Conservation (phyloP, 2,888 invertebrate genomes). For the Notodonta ziczac region DNA sequence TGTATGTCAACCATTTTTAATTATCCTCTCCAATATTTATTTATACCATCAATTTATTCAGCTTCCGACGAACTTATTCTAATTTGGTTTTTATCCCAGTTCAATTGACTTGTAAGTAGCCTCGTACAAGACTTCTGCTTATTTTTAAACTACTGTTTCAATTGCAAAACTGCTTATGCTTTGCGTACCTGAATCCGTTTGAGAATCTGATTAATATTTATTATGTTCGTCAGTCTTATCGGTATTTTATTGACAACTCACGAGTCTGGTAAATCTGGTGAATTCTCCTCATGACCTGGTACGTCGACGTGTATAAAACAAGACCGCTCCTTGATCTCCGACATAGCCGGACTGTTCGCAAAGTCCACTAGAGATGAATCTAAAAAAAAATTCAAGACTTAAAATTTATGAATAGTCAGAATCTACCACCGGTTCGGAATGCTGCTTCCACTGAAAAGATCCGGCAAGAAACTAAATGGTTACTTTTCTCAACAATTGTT, state of each 20-base stretch:
- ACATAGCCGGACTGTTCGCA: slow-evolving; percentile 92
- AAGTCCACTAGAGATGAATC: slow-evolving; percentile 93
- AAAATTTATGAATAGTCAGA: no score
- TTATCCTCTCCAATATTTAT: no score
- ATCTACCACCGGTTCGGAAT: no score
- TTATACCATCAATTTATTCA: not conserved
- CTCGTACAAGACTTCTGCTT: not conserved
- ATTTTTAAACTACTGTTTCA: slow-evolving; percentile 6
- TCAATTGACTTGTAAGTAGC: slow-evolving; percentile 1
- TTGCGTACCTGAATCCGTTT: not conserved
- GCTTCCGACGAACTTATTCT: not conserved
- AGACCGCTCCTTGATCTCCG: slow-evolving; percentile 92
- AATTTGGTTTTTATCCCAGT: slow-evolving; percentile 5
- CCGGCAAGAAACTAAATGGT: no score
- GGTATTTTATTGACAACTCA: slow-evolving; percentile 65
- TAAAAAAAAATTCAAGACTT: not conserved
- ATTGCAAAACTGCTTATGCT: slow-evolving; percentile 2
- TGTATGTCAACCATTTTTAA: no score
- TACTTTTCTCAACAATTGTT: no score
- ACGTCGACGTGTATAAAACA: slow-evolving; percentile 95
- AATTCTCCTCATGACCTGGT: slow-evolving; percentile 94
- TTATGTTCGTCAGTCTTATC: no score
- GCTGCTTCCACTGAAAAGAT: no score
- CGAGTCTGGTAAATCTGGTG: slow-evolving; percentile 90
- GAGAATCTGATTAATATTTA: not conserved